These are phyloP conservation scores for Axis porcinus DNA, from an alignment of 2,113 vertebrate genomes.

Conservation along the genomic window DNA sequence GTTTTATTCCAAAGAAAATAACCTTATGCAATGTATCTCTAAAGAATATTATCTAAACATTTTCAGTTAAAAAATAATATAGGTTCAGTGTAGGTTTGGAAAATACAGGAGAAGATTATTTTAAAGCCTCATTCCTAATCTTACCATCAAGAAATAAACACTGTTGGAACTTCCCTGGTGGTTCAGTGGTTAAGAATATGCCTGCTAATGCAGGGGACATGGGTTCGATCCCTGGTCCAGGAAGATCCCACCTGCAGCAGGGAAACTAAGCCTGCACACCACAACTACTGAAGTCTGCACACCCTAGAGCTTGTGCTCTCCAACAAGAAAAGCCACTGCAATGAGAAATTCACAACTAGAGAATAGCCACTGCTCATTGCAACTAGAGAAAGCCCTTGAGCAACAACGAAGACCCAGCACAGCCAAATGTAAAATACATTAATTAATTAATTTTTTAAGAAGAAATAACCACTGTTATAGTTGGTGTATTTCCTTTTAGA, in stretches of 20 bases:
- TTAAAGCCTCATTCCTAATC: background rate
- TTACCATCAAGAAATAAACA: background rate
- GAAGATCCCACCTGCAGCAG: background rate
- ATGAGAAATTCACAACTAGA: background rate
- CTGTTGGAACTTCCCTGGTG: background rate
- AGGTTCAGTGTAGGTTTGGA: background rate
- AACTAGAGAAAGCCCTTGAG: background rate
- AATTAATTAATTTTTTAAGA: background rate
- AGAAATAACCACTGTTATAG: background rate
- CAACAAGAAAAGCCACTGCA: background rate
- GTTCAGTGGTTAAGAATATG: background rate
- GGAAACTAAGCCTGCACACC: background rate
- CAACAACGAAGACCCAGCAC: background rate
- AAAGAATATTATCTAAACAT: background rate
- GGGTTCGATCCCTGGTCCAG: background rate
- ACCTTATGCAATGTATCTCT: background rate
- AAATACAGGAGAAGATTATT: background rate
- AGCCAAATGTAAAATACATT: background rate
- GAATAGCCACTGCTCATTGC: background rate
- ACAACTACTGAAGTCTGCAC: background rate
- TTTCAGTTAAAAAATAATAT: background rate
- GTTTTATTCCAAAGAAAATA: background rate
- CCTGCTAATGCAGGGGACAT: background rate
- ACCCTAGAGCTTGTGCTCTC: background rate
- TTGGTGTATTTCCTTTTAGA: background rate